These are phyloP conservation scores for Callimorpha dominula DNA, from an alignment of 2,888 invertebrate genomes.

Conservation along the genomic window DNA sequence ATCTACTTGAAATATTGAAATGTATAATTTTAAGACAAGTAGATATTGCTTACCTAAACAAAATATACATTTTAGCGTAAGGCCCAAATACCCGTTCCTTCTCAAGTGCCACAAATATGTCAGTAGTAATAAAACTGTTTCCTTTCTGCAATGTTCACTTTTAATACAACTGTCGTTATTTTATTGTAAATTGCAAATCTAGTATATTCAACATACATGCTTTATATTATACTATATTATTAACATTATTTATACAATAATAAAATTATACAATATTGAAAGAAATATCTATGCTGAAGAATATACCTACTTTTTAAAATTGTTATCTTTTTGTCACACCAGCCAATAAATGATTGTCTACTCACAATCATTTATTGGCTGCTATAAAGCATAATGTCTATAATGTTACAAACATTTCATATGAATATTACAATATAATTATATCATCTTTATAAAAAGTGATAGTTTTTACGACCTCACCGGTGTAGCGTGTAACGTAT, in stretches of 20 bases:
- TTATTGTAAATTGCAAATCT: not conserved
- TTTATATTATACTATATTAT: not conserved
- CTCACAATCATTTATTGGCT: too few relatives aligned
- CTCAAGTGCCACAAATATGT: conserved; percentile 7
- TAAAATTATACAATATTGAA: too few relatives aligned
- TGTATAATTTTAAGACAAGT: not conserved
- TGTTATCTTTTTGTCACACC: too few relatives aligned
- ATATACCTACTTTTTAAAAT: too few relatives aligned
- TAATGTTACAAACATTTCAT: not conserved
- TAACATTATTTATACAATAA: too few relatives aligned
- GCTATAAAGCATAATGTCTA: too few relatives aligned
- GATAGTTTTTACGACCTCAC: not conserved
- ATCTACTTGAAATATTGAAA: not conserved
- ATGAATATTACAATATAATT: not conserved
- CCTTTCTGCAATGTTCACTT: not conserved
- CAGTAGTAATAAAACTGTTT: not conserved
- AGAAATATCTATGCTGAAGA: too few relatives aligned
- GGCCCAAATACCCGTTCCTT: conserved; percentile 8
- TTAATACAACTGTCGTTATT: not conserved
- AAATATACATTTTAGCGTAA: not conserved
- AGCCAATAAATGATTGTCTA: too few relatives aligned
- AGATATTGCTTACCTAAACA: not conserved
- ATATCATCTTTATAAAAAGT: not conserved
- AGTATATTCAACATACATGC: not conserved
- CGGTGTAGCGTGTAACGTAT: not conserved